Conservation (phyloP, 1,140 invertebrate species). For the Rhopalosiphum maidis region DNA sequence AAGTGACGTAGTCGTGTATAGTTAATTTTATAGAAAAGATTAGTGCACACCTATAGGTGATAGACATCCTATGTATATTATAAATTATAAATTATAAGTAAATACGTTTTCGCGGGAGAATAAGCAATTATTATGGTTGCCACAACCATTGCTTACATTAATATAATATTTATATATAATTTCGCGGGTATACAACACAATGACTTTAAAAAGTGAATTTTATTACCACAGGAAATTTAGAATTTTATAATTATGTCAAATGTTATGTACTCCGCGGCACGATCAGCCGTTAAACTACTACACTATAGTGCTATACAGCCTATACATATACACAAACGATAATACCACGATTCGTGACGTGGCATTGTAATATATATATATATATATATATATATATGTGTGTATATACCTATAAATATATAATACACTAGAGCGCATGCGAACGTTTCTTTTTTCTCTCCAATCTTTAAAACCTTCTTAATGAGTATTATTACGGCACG, state of each 20-base stretch:
- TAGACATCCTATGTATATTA: too few relatives aligned
- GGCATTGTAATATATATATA: background rate
- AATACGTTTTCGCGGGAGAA: background rate
- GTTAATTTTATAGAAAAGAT: conserved; percentile 9
- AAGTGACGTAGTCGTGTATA: background rate
- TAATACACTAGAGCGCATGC: background rate
- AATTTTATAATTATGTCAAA: background rate
- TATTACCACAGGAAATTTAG: background rate
- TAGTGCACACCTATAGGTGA: too few relatives aligned
- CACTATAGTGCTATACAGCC: background rate
- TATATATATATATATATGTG: too few relatives aligned
- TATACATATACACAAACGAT: background rate
- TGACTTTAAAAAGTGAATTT: background rate
- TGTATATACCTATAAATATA: background rate
- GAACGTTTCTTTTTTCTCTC: background rate
- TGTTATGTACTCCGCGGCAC: background rate
- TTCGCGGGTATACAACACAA: background rate
- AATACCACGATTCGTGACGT: background rate
- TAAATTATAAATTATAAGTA: background rate
- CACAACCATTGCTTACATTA: background rate
- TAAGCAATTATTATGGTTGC: background rate
- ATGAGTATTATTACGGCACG: background rate
- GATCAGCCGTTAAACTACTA: background rate
- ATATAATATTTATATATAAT: too few relatives aligned
- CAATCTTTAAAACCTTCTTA: background rate